phyloP scores from a whole-genome alignment of 2,888 invertebrate genomes.

The Drosophila conformis region DNA sequence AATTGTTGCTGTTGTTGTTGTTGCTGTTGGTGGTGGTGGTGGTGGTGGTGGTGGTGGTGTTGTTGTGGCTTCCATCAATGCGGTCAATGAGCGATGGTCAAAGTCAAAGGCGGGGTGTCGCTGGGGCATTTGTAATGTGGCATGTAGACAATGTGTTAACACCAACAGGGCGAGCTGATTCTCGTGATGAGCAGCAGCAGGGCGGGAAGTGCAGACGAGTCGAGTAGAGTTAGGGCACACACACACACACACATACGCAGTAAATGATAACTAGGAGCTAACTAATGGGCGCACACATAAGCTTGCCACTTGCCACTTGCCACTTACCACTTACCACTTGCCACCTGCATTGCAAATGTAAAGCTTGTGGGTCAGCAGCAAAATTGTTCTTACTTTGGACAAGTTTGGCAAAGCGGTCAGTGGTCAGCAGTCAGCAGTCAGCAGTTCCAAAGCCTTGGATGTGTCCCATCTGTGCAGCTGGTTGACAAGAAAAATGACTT shows the following conservation, averaged over 20 bases:
- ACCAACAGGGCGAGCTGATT: constrained; percentile 52
- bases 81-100: constrained; percentile 42
- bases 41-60: neutral
- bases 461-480: constrained; percentile 9
- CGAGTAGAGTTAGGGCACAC: neutral
- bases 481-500: constrained; percentile 64
- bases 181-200: constrained; percentile 1
- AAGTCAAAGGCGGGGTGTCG: constrained; percentile 10
- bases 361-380: neutral
- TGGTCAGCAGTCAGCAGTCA: neutral
- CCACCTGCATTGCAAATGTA: constrained; percentile 5
- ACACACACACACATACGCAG: neutral
- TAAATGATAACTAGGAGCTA: constrained; percentile 35
- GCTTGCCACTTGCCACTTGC: neutral
- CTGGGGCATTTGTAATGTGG: constrained; percentile 48
- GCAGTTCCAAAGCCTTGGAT: constrained; percentile 1
- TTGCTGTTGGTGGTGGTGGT: neutral
- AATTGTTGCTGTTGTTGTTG: neutral
- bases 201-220: neutral
- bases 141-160: constrained; percentile 77
- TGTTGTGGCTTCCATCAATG: constrained; percentile 12
- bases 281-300: constrained; percentile 1
- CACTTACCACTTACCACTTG: neutral
- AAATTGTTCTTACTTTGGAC: neutral
- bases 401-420: neutral